Evolutionary conservation across 1,140 invertebrate genomes (phyloP), one percentile per base, ranked within the genome.

Genomic region (Euschistus heros): DNA sequence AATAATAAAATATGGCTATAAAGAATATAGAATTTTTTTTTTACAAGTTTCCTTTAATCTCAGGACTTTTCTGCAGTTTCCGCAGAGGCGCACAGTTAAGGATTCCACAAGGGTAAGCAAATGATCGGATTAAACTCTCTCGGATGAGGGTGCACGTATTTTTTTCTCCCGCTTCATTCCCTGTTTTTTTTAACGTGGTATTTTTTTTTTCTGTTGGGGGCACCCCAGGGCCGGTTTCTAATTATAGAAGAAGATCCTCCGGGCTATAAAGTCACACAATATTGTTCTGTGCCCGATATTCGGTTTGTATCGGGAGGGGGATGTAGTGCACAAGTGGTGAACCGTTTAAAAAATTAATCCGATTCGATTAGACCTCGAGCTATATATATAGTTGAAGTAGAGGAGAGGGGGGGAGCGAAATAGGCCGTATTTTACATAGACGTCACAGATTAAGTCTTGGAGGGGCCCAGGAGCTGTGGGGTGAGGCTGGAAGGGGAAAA

Each of bases 391-490:
- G 62, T 18, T 27, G 6, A 47, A 63, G 46, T 63, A 63, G 44
- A 63, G 15, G 26, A 6, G 17, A n/a, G 42, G 60, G 26, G 10
- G 18, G 6, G 4, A 14, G 17, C 1, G 24, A 17, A 55, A 62
- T 26, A 50, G 57, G 30, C 37, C 33, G 57, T 66, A 66, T 66
- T 66, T 66, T 65, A 69, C 64, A 46, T 59, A 47, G 52, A 57
- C 55, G 33, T 66, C 64, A 65, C 68, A 64, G 68, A 69, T 69
- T 69, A 69, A 69, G 64, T 50, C 62, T 27, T 60, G 24, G 37
- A 33, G 55, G 66, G 59, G 63, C 14, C 37, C 27, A 24, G 57
- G 44, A 55, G 65, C 24, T 61, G 57, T 33, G 44, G 64, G 65
- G 44, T 61, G 57, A 54, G 46, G 54, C 24, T 30, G 18, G 33